A percentile compares a stretch with the other conserved stretches of the same genome.
phyloP scores from a whole-genome alignment of 2,113 vertebrate genomes.

The Ia io region DNA sequence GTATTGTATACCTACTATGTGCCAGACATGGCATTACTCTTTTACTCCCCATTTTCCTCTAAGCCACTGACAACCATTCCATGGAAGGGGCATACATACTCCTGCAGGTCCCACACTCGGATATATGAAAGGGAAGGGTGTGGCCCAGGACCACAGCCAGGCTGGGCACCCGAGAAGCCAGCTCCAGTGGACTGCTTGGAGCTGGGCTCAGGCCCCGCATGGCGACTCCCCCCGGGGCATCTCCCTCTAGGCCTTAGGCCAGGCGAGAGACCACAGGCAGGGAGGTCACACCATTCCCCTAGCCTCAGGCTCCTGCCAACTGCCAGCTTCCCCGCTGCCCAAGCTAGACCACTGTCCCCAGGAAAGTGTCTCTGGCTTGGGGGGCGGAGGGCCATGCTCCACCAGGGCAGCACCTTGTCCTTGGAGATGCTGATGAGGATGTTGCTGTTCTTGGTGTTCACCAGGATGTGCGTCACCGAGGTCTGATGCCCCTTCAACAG shows the following conservation, averaged over 20 bases:
- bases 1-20: accelerated
- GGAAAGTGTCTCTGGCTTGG: background rate
- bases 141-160: background rate
- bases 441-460: slow-evolving; percentile 1
- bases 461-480: slow-evolving; percentile 49
- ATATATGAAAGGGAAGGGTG: background rate
- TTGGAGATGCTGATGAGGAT: slow-evolving; percentile 68
- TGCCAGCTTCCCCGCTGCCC: background rate
- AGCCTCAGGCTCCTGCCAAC: background rate
- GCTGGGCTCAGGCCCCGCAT: background rate
- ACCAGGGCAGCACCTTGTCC: slow-evolving; percentile 46
- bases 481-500: slow-evolving; percentile 69
- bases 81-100: background rate
- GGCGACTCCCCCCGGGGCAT: background rate
- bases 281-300: background rate
- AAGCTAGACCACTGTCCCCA: background rate
- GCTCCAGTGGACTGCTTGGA: background rate
- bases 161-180: background rate
- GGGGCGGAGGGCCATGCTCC: accelerated
- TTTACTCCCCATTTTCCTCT: background rate
- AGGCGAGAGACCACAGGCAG: background rate
- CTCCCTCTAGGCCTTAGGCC: background rate
- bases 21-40: background rate
- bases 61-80: background rate
- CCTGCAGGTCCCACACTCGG: background rate